A percentile compares a stretch with the other conserved stretches of the same genome.
These are phyloP conservation scores for Ditylenchus weischeri DNA, from an alignment of 2,888 invertebrate species.

Conservation along the genomic window DNA sequence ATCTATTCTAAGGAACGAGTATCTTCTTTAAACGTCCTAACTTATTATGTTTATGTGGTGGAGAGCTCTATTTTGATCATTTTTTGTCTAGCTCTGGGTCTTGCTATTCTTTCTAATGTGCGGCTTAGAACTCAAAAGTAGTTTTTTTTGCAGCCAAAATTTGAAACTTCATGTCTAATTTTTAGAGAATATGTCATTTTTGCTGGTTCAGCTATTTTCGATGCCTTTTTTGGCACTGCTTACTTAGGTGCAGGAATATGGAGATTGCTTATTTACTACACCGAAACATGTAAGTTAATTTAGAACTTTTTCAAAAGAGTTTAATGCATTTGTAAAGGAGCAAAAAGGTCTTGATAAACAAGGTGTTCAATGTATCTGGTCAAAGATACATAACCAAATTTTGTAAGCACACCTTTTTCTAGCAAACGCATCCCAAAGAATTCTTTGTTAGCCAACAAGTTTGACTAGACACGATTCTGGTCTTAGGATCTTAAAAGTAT, in stretches of 20 bases:
- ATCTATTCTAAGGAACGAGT: not conserved
- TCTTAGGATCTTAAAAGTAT: no score
- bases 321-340: no score
- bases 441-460: no score
- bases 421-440: no score
- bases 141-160: no score
- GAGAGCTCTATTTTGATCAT: not conserved
- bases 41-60: slow-evolving; percentile 2
- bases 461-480: no score
- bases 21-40: not conserved
- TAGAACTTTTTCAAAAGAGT: not conserved
- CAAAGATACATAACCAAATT: no score
- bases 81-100: not conserved
- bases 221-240: slow-evolving; percentile 1
- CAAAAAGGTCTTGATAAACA: no score
- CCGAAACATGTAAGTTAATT: slow-evolving; percentile 3
- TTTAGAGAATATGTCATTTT: not conserved
- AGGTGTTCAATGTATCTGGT: no score
- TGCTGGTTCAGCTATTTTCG: not conserved
- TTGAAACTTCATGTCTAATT: no score
- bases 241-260: not conserved
- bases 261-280: not conserved
- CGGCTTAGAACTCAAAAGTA: not conserved
- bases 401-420: no score
- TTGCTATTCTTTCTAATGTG: not conserved